Conservation (phyloP, 2,888 invertebrate species). For the Luperina nickerlii region DNA sequence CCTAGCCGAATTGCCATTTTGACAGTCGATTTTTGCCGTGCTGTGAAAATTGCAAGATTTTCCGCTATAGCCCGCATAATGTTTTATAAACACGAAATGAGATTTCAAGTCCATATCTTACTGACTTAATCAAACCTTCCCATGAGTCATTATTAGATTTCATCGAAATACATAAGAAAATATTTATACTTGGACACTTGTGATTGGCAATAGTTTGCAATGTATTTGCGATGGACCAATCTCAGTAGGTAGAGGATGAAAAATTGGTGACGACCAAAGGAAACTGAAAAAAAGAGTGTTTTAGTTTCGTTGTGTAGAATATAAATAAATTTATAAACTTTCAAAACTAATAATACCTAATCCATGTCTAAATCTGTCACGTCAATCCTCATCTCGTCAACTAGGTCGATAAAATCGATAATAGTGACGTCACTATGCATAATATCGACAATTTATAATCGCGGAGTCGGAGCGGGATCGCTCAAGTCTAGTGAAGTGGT, state of each 20-base stretch:
- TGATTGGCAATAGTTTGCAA: neutral
- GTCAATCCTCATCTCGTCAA: constrained; percentile 23
- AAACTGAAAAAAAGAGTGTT: neutral
- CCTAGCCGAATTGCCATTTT: too few species aligned
- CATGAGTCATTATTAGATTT: neutral
- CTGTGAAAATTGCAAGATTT: too few species aligned
- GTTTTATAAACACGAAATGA: too few species aligned
- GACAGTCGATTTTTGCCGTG: too few species aligned
- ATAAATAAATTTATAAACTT: neutral
- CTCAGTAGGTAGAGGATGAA: neutral
- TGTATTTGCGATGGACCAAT: neutral
- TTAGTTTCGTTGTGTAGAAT: neutral
- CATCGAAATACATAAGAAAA: too few species aligned
- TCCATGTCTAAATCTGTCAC: neutral
- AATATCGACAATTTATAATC: constrained; percentile 80
- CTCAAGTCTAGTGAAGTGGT: constrained; percentile 79
- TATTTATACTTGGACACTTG: neutral
- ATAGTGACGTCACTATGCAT: constrained; percentile 72
- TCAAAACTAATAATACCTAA: neutral
- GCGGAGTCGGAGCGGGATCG: constrained; percentile 70
- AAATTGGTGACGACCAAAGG: neutral
- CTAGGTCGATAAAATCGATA: constrained; percentile 57
- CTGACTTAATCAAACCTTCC: neutral
- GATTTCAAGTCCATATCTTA: too few species aligned
- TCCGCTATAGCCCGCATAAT: too few species aligned